phyloP scores from a whole-genome alignment of 1,140 invertebrate species.

The Brachionus rotundiformis region DNA sequence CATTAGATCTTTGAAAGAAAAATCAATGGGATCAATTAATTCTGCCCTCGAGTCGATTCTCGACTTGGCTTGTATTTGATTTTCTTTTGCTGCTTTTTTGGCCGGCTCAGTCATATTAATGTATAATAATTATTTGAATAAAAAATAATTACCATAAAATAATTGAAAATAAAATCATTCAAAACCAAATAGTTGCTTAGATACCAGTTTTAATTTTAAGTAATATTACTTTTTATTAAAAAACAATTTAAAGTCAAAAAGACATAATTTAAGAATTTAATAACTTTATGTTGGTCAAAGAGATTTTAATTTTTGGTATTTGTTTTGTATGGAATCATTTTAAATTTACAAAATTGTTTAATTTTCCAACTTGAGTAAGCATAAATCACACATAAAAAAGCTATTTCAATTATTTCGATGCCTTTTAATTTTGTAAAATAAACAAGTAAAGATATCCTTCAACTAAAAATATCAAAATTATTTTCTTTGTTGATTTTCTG shows the following conservation, averaged over 20 bases:
- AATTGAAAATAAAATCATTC: slow-evolving; percentile 13
- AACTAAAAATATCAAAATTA: too few relatives aligned
- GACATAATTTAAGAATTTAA: neutral
- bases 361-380: too few relatives aligned
- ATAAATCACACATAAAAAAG: too few relatives aligned
- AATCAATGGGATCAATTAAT: slow-evolving; percentile 42
- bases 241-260: neutral
- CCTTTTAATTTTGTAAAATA: too few relatives aligned
- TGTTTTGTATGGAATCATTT: neutral
- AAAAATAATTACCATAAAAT: neutral
- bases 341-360: too few relatives aligned
- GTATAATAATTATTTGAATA: neutral
- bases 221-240: neutral
- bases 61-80: neutral
- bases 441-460: too few relatives aligned
- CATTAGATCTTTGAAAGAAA: slow-evolving; percentile 51
- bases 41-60: slow-evolving; percentile 41
- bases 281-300: neutral
- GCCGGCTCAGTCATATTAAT: slow-evolving; percentile 10
- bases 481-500: too few relatives aligned
- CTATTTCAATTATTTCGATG: too few relatives aligned
- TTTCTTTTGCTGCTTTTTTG: slow-evolving; percentile 26
- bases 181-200: neutral
- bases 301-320: neutral
- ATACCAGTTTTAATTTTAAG: neutral